A percentile compares a stretch with the other conserved stretches of the same genome.
These are phyloP conservation scores for Gopherus flavomarginatus DNA, from an alignment of 2,113 vertebrate genomes.

Conservation along the genomic window DNA sequence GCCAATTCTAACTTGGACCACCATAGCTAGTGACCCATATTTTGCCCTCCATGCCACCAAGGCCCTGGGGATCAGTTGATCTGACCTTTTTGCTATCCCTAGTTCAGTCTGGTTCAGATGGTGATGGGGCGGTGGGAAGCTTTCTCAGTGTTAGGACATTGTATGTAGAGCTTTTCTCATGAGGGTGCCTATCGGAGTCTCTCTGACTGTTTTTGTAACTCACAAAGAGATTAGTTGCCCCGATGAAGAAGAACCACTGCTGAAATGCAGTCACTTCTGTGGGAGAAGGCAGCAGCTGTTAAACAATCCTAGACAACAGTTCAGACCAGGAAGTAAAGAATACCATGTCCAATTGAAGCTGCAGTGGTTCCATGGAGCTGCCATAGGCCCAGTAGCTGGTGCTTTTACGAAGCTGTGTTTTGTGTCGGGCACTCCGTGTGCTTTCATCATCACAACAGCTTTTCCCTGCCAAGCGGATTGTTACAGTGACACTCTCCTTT, in stretches of 20 bases:
- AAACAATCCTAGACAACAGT: background rate
- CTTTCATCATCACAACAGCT: background rate
- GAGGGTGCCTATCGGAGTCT: background rate
- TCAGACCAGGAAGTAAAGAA: rapidly evolving
- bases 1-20: rapidly evolving
- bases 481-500: background rate
- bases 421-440: background rate
- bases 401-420: background rate
- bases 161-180: rapidly evolving
- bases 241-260: background rate
- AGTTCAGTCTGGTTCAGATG: rapidly evolving
- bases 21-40: background rate
- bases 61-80: background rate
- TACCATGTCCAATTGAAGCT: rapidly evolving
- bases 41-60: background rate
- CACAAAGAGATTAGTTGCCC: background rate
- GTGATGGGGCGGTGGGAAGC: rapidly evolving
- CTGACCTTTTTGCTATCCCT: rapidly evolving
- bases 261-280: background rate
- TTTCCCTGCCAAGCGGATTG: background rate
- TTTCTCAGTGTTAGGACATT: background rate
- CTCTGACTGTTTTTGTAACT: rapidly evolving
- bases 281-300: background rate
- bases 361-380: background rate
- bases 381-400: background rate